These are phyloP conservation scores for Pomacea canaliculata DNA, from an alignment of 2,888 invertebrate genomes.

Conservation along the genomic window DNA sequence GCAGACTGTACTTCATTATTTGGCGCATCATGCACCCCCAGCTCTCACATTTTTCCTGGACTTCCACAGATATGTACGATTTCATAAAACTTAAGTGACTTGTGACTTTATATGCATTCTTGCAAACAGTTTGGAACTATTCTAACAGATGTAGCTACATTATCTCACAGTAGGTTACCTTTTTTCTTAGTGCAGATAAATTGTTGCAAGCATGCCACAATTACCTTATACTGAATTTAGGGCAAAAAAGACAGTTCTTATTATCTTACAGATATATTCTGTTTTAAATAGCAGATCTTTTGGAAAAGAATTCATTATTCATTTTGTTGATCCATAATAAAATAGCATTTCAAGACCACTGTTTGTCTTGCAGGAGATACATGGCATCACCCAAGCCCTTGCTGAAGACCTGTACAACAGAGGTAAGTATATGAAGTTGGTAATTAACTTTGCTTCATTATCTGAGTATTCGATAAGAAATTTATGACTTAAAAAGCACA, in stretches of 20 bases:
- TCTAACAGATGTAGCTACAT: too few relatives aligned
- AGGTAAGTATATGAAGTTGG: constrained; percentile 46
- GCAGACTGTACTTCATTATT: constrained; percentile 79
- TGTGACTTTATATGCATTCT: background rate
- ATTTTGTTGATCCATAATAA: too few relatives aligned
- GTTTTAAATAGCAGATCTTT: too few relatives aligned
- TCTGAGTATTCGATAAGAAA: too few relatives aligned
- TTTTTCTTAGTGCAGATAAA: background rate
- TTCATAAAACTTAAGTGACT: background rate
- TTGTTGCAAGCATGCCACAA: background rate
- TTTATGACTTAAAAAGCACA: too few relatives aligned
- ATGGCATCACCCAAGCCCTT: constrained; percentile 85
- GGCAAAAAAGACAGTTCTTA: background rate
- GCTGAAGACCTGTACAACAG: constrained; percentile 83
- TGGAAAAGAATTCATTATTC: too few relatives aligned
- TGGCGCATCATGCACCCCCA: constrained; percentile 79
- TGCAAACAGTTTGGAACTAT: too few relatives aligned
- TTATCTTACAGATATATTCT: too few relatives aligned
- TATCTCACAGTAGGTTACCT: background rate
- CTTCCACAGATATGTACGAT: constrained; percentile 81
- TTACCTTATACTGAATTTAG: too few relatives aligned
- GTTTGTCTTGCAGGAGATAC: constrained; percentile 76
- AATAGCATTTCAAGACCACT: too few relatives aligned
- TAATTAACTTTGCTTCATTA: too few relatives aligned
- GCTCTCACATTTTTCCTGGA: constrained; percentile 87